Conservation (phyloP, 2,888 invertebrate genomes). For the Phrixothrix hirtus region DNA sequence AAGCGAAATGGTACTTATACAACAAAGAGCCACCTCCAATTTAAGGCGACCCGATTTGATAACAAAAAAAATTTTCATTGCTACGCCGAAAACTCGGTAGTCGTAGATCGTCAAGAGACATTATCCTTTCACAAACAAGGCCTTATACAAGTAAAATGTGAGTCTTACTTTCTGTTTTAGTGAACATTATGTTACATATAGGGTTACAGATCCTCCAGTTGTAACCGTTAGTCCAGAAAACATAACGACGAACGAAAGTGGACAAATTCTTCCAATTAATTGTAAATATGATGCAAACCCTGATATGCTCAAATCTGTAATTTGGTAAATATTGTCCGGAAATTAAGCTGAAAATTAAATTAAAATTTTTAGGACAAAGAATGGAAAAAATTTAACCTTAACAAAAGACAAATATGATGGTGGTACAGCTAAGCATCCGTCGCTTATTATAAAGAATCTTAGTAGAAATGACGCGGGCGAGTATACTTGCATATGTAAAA, state of each 20-base stretch:
- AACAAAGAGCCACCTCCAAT: conserved; percentile 76
- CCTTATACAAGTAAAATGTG: conserved; percentile 84
- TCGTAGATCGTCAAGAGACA: conserved; percentile 70
- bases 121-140: conserved; percentile 73
- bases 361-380: conserved; percentile 73
- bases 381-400: conserved; percentile 65
- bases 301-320: conserved; percentile 71
- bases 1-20: conserved; percentile 80
- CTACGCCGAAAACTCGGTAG: conserved; percentile 81
- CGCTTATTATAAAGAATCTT: conserved; percentile 76
- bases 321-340: conserved; percentile 65
- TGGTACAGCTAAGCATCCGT: conserved; percentile 74
- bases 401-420: conserved; percentile 71
- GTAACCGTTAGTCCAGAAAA: conserved; percentile 75
- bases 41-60: conserved; percentile 80
- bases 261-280: conserved; percentile 68
- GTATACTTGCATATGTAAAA: conserved; percentile 81
- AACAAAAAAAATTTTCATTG: conserved; percentile 80
- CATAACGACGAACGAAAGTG: conserved; percentile 77
- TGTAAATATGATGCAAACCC: conserved; percentile 89
- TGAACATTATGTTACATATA: not conserved
- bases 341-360: no score
- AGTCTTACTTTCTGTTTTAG: conserved; percentile 51
- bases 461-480: conserved; percentile 79
- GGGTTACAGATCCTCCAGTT: conserved; percentile 76